A percentile compares a stretch with the other conserved stretches of the same genome.
phyloP scores from a whole-genome alignment of 2,797 vertebrate genomes.

The Zonotrichia albicollis region DNA sequence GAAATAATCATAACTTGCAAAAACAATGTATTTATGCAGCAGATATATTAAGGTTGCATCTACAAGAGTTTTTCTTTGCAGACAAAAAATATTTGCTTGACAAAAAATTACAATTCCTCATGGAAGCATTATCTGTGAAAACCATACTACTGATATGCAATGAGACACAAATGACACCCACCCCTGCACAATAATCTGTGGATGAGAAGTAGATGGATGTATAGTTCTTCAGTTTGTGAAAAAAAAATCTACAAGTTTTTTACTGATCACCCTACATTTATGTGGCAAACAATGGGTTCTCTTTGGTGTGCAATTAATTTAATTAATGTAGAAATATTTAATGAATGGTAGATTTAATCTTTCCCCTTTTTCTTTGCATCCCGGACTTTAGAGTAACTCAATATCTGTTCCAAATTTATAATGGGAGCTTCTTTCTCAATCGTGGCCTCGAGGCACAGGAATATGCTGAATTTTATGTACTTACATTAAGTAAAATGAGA shows the following conservation, averaged over 20 bases:
- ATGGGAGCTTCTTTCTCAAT: neutral
- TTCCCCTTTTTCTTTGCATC: neutral
- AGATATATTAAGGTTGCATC: neutral
- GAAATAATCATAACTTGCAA: constrained; percentile 17
- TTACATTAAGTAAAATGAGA: neutral
- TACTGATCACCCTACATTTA: neutral
- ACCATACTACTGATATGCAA: neutral
- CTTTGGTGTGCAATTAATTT: neutral
- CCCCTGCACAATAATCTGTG: neutral
- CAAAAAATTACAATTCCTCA: neutral
- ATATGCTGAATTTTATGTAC: neutral
- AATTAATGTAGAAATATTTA: neutral
- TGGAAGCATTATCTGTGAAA: neutral
- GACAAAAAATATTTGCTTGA: neutral
- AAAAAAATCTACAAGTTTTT: neutral
- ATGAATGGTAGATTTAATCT: neutral
- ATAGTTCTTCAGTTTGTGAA: neutral
- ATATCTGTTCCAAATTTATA: neutral
- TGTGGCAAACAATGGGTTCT: neutral
- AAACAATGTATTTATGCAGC: neutral
- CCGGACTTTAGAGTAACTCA: neutral
- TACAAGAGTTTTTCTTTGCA: neutral
- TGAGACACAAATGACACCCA: neutral
- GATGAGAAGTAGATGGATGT: neutral
- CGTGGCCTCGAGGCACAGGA: neutral